A percentile compares a stretch with the other conserved stretches of the same genome.
phyloP scores from a whole-genome alignment of 2,797 vertebrate species.

The Rhynchonycteris naso region DNA sequence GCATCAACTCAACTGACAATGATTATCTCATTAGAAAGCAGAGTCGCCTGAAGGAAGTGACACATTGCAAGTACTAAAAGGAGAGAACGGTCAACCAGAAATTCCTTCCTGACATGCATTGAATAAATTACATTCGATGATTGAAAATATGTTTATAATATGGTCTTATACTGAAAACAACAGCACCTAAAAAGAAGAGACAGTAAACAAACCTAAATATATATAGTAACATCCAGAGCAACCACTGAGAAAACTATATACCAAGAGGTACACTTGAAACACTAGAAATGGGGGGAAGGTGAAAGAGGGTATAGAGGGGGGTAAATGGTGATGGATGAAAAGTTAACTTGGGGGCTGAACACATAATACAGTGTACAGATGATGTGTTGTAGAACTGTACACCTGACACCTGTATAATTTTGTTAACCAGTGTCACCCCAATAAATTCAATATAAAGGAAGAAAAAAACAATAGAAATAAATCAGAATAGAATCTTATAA shows the following conservation, averaged over 20 bases:
- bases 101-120: background rate
- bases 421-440: too few relatives aligned
- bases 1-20: background rate
- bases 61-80: background rate
- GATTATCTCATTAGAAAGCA: slow-evolving; percentile 4
- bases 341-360: too few relatives aligned
- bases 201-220: background rate
- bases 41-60: background rate
- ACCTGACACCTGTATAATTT: too few relatives aligned
- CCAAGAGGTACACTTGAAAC: background rate
- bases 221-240: background rate
- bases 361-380: too few relatives aligned
- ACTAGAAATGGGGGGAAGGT: background rate
- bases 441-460: too few relatives aligned
- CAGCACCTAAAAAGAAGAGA: background rate
- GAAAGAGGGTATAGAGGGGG: too few relatives aligned
- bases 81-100: background rate
- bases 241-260: background rate
- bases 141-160: background rate
- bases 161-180: background rate
- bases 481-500: background rate
- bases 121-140: background rate
- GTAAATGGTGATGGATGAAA: too few relatives aligned
- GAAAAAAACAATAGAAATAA: background rate
- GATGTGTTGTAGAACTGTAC: too few relatives aligned